These are phyloP conservation scores for Nasonia giraulti DNA, from an alignment of 1,140 invertebrate genomes.

Conservation along the genomic window DNA sequence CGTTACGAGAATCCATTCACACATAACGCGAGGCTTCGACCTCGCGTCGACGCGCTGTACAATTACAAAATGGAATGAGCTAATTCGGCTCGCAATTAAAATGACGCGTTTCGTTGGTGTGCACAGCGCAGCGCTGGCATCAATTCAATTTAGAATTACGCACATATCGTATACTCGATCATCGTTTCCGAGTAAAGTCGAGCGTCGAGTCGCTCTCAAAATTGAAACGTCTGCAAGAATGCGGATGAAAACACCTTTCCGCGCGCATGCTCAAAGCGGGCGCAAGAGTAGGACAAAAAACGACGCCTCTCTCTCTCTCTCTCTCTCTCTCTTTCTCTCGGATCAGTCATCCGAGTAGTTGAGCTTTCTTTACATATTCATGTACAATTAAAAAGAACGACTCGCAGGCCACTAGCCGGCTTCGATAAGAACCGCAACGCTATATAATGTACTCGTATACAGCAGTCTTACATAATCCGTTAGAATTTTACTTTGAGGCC, in stretches of 20 bases:
- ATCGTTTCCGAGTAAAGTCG: no score
- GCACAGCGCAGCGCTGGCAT: background rate
- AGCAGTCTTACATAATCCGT: conserved; percentile 47
- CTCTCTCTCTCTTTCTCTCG: background rate
- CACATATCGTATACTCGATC: background rate
- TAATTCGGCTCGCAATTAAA: background rate
- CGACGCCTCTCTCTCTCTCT: no score
- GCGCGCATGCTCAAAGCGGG: no score
- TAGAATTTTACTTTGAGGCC: conserved; percentile 32
- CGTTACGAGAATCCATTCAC: background rate
- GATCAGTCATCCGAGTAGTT: background rate
- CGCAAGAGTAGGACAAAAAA: background rate
- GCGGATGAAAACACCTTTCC: background rate
- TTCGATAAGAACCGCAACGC: conserved; percentile 19
- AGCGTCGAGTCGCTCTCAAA: background rate
- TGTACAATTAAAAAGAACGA: background rate
- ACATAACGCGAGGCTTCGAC: no score
- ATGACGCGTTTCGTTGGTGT: background rate
- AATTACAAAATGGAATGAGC: no score
- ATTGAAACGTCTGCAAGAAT: background rate
- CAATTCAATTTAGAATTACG: background rate
- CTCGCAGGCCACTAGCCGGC: background rate
- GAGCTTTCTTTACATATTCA: conserved; percentile 13
- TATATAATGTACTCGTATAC: background rate
- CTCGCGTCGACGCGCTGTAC: no score